Evolutionary conservation across 2,888 invertebrate species (phyloP).

Genomic region (Ormyrus rosae): DNA sequence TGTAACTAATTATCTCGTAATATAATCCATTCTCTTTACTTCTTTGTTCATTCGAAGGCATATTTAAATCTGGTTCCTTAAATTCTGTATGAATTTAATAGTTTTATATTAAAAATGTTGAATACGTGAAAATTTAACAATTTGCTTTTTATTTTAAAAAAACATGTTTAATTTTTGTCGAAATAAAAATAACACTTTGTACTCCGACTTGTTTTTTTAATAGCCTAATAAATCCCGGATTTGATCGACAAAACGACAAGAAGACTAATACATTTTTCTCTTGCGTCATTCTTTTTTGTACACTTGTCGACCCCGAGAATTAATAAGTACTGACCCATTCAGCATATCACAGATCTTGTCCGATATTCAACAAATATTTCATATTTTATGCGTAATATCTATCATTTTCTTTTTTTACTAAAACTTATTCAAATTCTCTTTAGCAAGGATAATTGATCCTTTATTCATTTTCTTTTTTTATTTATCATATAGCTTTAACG

Average conservation of each 20-base stretch:
- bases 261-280: neutral
- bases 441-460: conserved; percentile 27
- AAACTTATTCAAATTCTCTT: conserved; percentile 8
- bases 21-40: conserved; percentile 41
- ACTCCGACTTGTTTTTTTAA: conserved; percentile 45
- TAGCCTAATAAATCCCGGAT: conserved; percentile 26
- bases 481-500: conserved; percentile 42
- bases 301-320: conserved; percentile 43
- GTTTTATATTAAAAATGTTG: conserved; percentile 45
- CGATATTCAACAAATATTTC: conserved; percentile 61
- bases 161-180: conserved; percentile 32
- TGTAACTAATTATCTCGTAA: conserved; percentile 55
- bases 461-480: conserved; percentile 27
- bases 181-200: conserved; percentile 52
- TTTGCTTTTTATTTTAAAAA: conserved; percentile 32
- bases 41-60: conserved; percentile 53
- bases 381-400: conserved; percentile 45
- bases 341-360: conserved; percentile 68
- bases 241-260: conserved; percentile 11
- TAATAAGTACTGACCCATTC: conserved; percentile 65
- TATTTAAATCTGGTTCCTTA: conserved; percentile 51
- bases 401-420: conserved; percentile 42
- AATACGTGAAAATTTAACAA: conserved; percentile 45
- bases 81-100: conserved; percentile 43
- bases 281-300: conserved; percentile 23